Base-by-base conservation (phyloP, 2,113 vertebrate genomes). In the Ceyx margarethae region DNA sequence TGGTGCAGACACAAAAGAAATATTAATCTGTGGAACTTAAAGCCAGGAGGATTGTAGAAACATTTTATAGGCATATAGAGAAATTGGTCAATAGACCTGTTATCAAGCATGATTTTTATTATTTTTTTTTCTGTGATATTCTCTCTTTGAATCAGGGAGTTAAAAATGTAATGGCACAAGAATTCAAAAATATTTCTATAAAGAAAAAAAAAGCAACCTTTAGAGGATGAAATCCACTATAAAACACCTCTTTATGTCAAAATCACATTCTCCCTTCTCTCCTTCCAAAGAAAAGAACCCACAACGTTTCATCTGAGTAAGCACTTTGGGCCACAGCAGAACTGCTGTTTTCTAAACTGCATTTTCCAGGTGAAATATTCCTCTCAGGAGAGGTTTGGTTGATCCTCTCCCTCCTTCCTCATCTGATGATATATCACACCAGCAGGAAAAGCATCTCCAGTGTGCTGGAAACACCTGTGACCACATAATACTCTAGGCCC, bases 1-100 rank as follows among this genome's bases (percentile, higher is more conserved):
- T 9, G n/a, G 3, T 56, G 45, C 53, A 68, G 18, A 58, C 90
- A 17, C 56, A 95, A 86, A 67, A 91, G 83, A 91, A 85, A 71
- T 60, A 72, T 72, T 88, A 43, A 79, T 12, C 45, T 72, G 20
- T 22, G 28, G 35, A 93, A 78, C 9, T 64, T 68, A 28, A 53
- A 68, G 35, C 28, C 7, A 17, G 60, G 4, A 64, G 48, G 5
- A 10, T 64, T 80, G 42, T 17, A 37, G 17, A 82, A 64, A 72
- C 72, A 80, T 10, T 48, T 25, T n/a, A 35, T 1, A 78, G 40
- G 7, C 5, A 12, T 65, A 35, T 4, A 80, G 7, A 84, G 14
- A 88, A 62, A 90, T 45, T 13, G 14, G 29, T 37, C 61, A 89
- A 64, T 13, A 46, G 6, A 67, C 40, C 29, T 65, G 15, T 16